A percentile compares a stretch with the other conserved stretches of the same genome.
Evolutionary conservation across 2,888 invertebrate genomes (phyloP).

Genomic region (Drosophila hamatofila): DNA sequence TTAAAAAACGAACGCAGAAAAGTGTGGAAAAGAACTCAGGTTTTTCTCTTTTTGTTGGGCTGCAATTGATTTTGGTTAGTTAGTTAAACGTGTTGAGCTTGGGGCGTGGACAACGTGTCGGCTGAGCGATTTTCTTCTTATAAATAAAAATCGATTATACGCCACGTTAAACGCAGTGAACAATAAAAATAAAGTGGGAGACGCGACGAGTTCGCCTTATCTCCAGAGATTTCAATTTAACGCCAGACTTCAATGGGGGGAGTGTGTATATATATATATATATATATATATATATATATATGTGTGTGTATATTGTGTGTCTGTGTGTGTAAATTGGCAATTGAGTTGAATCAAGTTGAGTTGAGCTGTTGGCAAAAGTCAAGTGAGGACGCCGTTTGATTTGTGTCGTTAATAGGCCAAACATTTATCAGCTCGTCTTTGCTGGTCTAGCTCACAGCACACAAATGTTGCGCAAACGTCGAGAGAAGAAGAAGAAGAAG

Average conservation of each 20-base stretch:
- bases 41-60: background rate
- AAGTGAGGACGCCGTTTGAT: conserved; percentile 50
- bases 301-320: conserved; percentile 10
- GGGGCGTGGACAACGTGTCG: conserved; percentile 39
- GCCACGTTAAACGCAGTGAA: conserved; percentile 63
- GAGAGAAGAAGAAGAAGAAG: conserved; percentile 9
- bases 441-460: background rate
- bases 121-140: conserved; percentile 48
- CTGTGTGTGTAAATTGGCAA: conserved; percentile 49
- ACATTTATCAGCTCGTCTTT: conserved; percentile 40
- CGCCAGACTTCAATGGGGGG: conserved; percentile 55
- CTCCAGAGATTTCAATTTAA: conserved; percentile 71
- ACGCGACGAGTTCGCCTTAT: conserved; percentile 27
- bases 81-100: conserved; percentile 55
- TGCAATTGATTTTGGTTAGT: conserved; percentile 70
- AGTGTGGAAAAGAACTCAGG: conserved; percentile 9
- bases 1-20: background rate
- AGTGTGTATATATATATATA: background rate
- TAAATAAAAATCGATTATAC: conserved; percentile 74
- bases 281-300: background rate
- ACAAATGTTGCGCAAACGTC: conserved; percentile 62
- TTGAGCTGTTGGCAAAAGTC: conserved; percentile 30
- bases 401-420: conserved; percentile 71
- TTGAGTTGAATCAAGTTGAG: conserved; percentile 53
- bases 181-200: conserved; percentile 5